Evolutionary conservation across 2,113 vertebrate species (phyloP), one percentile per base, ranked within the genome.

Genomic region (Burhinus bistriatus): DNA sequence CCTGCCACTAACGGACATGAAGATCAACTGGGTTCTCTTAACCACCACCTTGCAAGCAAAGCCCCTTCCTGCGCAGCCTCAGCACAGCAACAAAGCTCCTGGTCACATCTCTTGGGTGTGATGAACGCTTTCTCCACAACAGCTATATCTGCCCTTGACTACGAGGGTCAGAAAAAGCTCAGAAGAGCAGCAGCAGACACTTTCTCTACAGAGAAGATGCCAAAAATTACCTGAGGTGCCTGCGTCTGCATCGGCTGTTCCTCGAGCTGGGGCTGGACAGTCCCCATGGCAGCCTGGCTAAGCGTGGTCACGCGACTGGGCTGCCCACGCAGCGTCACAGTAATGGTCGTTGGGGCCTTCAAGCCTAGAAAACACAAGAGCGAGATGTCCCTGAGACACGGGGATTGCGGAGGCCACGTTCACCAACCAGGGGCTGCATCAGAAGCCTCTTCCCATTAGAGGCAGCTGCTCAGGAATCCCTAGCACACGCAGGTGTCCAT

Each of bases 311-410:
- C 92, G 20, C 99, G 98, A 96, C 97, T 98, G 0, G 99, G 98
- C 94, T 99, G 99, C 9, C 99, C 99, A 66, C 99, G 98, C 62
- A 99, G 98, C 0, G 99, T 99, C 98, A 99, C 99, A 1, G 99
- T 99, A 80, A 99, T 99, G 79, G 99, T 99, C 5, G 99, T 99
- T 1, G 99, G 99, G 23, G 98, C 99, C 98, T 99, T 99, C 93
- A 99, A 97, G 90, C 99, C 99, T 99, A 96, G 83, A 91, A 87
- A 42, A 65, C 17, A 78, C 6, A 1, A 0, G 0, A 47, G 11
- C 1, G 0, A 72, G 21, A 38, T 0, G 0, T 5, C 54, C 57
- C 32, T 54, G 52, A 89, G 61, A 23, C 32, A 15, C 1, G 0
- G 29, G 23, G 19, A 12, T 0, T 8, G 27, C 0, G 2, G 10